Conservation (phyloP, 2,797 vertebrate species). For the Manis pentadactyla region DNA sequence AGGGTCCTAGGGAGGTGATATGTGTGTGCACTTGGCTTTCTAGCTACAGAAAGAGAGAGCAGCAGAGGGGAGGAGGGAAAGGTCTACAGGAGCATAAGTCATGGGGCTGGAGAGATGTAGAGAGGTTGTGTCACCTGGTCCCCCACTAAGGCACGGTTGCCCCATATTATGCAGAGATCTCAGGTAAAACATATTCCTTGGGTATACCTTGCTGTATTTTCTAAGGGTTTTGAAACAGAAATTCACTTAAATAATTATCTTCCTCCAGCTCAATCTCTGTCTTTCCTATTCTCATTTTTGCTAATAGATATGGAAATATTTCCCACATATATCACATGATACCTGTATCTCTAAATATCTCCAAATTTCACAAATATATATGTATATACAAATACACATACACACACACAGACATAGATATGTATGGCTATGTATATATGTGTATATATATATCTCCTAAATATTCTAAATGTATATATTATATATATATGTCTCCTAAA, state of each 20-base stretch:
- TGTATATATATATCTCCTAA: neutral
- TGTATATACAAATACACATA: neutral
- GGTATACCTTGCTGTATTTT: neutral
- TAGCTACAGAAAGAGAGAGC: neutral
- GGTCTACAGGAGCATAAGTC: neutral
- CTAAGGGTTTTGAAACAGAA: neutral
- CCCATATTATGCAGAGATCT: neutral
- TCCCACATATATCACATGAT: neutral
- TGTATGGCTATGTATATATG: neutral
- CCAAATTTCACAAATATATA: neutral
- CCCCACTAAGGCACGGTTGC: neutral
- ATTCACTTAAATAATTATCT: neutral
- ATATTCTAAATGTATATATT: neutral
- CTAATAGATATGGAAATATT: neutral
- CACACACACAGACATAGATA: no score
- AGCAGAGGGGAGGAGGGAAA: neutral
- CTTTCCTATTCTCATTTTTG: neutral
- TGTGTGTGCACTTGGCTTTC: neutral
- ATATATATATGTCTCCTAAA: neutral
- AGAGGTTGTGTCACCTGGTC: neutral
- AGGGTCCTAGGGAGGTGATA: neutral
- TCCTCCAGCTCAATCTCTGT: neutral
- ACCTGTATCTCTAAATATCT: neutral
- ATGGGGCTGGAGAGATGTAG: accelerated
- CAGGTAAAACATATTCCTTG: neutral